Evolutionary conservation across 2,888 invertebrate species (phyloP).

Genomic region (Diarsia brunnea): DNA sequence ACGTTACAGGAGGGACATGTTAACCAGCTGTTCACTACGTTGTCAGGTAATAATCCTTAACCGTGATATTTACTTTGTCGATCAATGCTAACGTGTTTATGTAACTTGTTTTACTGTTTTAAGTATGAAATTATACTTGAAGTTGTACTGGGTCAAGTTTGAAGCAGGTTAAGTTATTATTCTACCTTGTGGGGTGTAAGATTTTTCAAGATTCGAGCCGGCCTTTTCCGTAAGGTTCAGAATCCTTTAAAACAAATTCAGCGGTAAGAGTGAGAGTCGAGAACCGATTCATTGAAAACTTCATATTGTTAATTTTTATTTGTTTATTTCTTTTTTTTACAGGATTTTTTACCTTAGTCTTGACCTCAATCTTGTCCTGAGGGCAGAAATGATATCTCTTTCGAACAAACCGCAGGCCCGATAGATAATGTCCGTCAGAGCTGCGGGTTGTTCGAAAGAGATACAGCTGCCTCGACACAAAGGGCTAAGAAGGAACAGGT

Average conservation of each 20-base stretch:
- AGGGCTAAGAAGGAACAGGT: no score
- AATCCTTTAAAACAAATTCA: neutral
- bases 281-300: no score
- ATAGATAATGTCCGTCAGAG: no score
- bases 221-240: neutral
- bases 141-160: neutral
- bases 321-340: no score
- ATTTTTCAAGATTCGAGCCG: neutral
- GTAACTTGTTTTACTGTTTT: constrained; percentile 14
- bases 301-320: no score
- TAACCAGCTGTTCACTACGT: neutral
- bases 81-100: constrained; percentile 31
- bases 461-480: no score
- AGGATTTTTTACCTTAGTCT: no score
- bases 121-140: neutral
- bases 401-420: no score
- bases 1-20: neutral
- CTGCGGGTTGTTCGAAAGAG: no score
- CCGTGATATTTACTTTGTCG: neutral
- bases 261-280: no score
- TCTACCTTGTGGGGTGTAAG: neutral
- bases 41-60: neutral
- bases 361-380: no score
- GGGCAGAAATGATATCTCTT: no score
- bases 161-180: neutral